Percentiles rank a stretch among this genome's conserved stretches.
These are phyloP conservation scores for Melitaea athalia DNA, from an alignment of 2,888 invertebrate species.

Conservation along the genomic window DNA sequence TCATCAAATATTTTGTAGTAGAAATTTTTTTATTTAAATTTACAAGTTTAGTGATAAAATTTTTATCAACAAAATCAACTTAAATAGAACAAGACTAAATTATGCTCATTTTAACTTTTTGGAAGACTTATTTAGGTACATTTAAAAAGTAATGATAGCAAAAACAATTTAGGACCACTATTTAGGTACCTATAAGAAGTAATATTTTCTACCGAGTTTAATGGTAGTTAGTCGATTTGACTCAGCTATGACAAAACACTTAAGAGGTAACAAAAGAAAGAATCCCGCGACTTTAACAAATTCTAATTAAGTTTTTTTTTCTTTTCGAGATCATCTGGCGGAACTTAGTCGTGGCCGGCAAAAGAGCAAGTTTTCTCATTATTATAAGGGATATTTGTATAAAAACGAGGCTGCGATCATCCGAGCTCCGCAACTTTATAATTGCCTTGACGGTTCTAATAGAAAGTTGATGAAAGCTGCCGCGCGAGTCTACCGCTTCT, in stretches of 20 bases:
- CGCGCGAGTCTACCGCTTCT: conserved; percentile 62
- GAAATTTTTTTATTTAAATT: too few relatives aligned
- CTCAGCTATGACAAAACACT: conserved; percentile 36
- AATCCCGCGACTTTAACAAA: conserved; percentile 43
- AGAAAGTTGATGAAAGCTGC: conserved; percentile 79
- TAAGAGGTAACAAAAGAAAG: conserved; percentile 35
- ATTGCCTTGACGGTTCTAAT: conserved; percentile 78
- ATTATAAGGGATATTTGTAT: conserved; percentile 74
- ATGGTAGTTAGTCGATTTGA: conserved; percentile 30
- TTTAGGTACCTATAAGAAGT: conserved; percentile 16
- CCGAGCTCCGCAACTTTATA: conserved; percentile 71
- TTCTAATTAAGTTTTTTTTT: conserved; percentile 55
- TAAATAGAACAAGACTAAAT: neutral
- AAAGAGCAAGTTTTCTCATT: conserved; percentile 78
- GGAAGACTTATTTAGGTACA: neutral
- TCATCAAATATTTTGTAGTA: too few relatives aligned
- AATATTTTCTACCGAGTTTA: conserved; percentile 34
- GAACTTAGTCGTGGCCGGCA: conserved; percentile 56
- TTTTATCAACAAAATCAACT: neutral
- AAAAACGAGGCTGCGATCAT: conserved; percentile 68
- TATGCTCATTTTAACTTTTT: neutral
- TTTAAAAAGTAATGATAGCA: conserved; percentile 6
- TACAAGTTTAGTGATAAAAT: too few relatives aligned
- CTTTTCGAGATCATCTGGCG: conserved; percentile 70
- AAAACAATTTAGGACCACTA: conserved; percentile 14